phyloP scores from a whole-genome alignment of 2,888 invertebrate genomes.

The Stramonita haemastoma region DNA sequence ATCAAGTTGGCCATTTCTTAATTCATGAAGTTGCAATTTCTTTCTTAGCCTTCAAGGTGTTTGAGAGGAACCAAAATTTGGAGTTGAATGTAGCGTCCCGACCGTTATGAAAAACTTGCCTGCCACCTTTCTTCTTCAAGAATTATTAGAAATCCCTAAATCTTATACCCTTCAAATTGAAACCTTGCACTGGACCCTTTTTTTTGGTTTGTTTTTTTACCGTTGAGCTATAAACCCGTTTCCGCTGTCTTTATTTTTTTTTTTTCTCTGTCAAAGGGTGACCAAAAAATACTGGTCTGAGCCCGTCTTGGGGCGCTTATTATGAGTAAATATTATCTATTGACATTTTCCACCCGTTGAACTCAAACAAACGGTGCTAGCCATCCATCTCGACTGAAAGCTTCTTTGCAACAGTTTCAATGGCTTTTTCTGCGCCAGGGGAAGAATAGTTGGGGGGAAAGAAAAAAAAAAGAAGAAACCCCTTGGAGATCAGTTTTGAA shows the following conservation, averaged over 20 bases:
- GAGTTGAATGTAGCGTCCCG: neutral
- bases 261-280: neutral
- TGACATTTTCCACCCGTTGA: constrained; percentile 48
- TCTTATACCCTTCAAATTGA: neutral
- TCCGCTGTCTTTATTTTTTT: constrained; percentile 12
- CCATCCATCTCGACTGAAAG: constrained; percentile 46
- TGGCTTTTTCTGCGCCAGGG: neutral
- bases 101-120: neutral
- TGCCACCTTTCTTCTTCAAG: too few relatives aligned
- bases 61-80: too few relatives aligned
- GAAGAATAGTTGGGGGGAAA: neutral
- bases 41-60: too few relatives aligned
- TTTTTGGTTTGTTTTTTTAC: neutral
- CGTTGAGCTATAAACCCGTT: neutral
- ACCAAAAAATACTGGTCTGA: too few relatives aligned
- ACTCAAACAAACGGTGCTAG: constrained; percentile 49
- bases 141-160: neutral
- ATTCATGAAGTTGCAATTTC: too few relatives aligned
- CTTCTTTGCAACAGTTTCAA: constrained; percentile 45
- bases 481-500: neutral
- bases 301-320: constrained; percentile 35
- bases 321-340: constrained; percentile 46
- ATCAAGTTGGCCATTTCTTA: too few relatives aligned
- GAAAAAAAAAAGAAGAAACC: too few relatives aligned
- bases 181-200: neutral